A percentile compares a stretch with the other conserved stretches of the same genome.
These are phyloP conservation scores for Esox lucius DNA, from an alignment of 2,797 vertebrate genomes.

Conservation along the genomic window DNA sequence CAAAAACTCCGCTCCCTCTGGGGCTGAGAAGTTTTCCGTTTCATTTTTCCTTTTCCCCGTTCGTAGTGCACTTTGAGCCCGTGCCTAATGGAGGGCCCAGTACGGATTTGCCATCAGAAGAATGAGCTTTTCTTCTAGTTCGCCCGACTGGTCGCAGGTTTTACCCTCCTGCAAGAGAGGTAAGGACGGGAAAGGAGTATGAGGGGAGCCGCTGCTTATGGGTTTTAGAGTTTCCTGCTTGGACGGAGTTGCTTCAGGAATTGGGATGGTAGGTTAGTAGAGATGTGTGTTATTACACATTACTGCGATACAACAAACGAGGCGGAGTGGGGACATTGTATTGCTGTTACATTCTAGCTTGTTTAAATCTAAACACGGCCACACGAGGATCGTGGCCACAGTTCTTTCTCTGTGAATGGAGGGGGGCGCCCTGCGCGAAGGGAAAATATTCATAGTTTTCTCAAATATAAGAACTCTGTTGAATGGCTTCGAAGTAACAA, in stretches of 20 bases:
- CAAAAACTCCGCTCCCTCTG: slow-evolving; percentile 35
- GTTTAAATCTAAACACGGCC: slow-evolving; percentile 19
- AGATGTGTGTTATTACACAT: not conserved
- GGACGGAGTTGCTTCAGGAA: not conserved
- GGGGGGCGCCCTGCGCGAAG: slow-evolving; percentile 32
- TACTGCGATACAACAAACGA: not conserved
- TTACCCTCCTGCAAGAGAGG: slow-evolving; percentile 71
- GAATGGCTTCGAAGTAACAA: not conserved
- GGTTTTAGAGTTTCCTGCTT: slow-evolving; percentile 8
- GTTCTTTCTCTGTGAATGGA: slow-evolving; percentile 9
- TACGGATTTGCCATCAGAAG: slow-evolving; percentile 73
- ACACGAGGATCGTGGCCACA: not conserved
- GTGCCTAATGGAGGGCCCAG: slow-evolving; percentile 81
- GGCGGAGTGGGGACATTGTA: not conserved
- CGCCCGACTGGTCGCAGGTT: slow-evolving; percentile 57
- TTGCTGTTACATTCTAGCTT: slow-evolving; percentile 1
- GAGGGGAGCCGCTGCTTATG: slow-evolving; percentile 10
- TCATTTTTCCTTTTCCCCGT: slow-evolving; percentile 40
- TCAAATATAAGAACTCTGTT: slow-evolving; percentile 19
- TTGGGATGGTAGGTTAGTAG: not conserved
- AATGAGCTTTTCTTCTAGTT: slow-evolving; percentile 70
- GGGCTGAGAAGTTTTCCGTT: slow-evolving; percentile 35
- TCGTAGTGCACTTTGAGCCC: slow-evolving; percentile 62
- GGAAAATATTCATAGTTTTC: not conserved
- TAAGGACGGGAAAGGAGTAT: slow-evolving; percentile 56